Base-by-base conservation (phyloP, 1,140 invertebrate genomes). In the Drosophila simulans region DNA sequence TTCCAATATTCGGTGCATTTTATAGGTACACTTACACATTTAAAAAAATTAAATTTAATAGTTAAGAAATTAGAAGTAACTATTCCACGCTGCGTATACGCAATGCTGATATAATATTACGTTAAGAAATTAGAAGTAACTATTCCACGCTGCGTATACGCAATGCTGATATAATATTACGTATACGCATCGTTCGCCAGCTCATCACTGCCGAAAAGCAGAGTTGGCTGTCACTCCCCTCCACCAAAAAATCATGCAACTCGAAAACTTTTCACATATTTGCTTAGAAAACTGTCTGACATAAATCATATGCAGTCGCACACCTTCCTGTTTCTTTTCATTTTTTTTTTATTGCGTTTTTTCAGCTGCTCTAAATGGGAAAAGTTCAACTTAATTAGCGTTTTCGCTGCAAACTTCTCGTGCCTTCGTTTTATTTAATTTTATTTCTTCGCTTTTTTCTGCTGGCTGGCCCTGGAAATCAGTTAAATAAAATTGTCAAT, bases 381-480 rank as follows among this genome's bases (percentile, higher is more conserved):
- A 83, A 83, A 83, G 80, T 83, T 83, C 10, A 78, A 70, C 75
- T 62, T 83, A 83, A 84, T 83, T 83, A 79, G 70, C 64, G 80
- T 55, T 65, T 70, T 43, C 40, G 27, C 20, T 10, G 37, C 34
- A 70, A 62, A 77, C 13, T 71, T 62, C 65, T 11, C 11, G 42
- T 8, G 37, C 35, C 48, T 43, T 31, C 34, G 15, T 55, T 46
- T 7, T 15, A 31, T 45, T 58, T 40, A 55, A 70, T 35, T 54
- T 43, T 42, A 51, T 70, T 57, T 59, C 10, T 34, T 7, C 0
- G 8, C 0, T 20, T 20, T 43, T 13, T 40, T 20, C 17, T 12
- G 17, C 25, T 22, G n/a, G n/a, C 15, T 11, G 4, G 35, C 25
- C 34, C n/a, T 55, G 43, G 15, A 56, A 74, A 77, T 62, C 49